Percentiles rank a stretch among this genome's conserved stretches.
These are phyloP conservation scores for Caenorhabditis latens DNA, from an alignment of 1,140 invertebrate genomes.

Conservation along the genomic window DNA sequence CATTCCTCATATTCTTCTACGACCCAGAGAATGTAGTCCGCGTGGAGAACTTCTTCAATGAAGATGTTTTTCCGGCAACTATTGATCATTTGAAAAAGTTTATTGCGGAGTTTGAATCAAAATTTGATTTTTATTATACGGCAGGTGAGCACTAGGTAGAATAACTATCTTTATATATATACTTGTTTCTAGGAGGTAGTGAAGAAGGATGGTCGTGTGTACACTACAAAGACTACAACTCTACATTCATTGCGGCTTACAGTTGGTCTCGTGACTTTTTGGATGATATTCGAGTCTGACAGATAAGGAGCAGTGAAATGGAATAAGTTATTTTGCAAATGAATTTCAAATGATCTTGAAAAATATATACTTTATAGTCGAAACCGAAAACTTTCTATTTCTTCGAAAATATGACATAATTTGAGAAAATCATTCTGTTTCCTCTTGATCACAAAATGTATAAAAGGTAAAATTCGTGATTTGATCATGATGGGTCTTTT, in stretches of 20 bases:
- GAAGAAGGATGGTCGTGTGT: conserved; percentile 5
- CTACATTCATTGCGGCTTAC: not conserved
- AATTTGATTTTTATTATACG: conserved; percentile 10
- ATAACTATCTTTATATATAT: not conserved
- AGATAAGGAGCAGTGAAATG: too few relatives aligned
- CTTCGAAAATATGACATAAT: too few relatives aligned
- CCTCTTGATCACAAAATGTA: too few relatives aligned
- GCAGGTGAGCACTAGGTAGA: not conserved
- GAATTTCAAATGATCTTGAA: too few relatives aligned
- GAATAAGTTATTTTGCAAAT: too few relatives aligned
- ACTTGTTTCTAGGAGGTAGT: not conserved
- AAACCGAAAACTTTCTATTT: too few relatives aligned
- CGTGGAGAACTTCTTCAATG: not conserved
- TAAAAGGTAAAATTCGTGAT: too few relatives aligned
- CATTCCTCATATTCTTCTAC: not conserved
- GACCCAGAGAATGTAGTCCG: not conserved
- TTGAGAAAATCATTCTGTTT: too few relatives aligned
- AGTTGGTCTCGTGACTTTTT: not conserved
- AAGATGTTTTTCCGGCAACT: not conserved
- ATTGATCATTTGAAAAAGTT: conserved; percentile 1
- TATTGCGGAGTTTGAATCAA: not conserved
- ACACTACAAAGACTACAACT: not conserved
- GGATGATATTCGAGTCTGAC: not conserved
- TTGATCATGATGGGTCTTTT: too few relatives aligned
- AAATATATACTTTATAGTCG: too few relatives aligned